Evolutionary conservation across 2,888 invertebrate species (phyloP).

Genomic region (Prosapia bicincta): DNA sequence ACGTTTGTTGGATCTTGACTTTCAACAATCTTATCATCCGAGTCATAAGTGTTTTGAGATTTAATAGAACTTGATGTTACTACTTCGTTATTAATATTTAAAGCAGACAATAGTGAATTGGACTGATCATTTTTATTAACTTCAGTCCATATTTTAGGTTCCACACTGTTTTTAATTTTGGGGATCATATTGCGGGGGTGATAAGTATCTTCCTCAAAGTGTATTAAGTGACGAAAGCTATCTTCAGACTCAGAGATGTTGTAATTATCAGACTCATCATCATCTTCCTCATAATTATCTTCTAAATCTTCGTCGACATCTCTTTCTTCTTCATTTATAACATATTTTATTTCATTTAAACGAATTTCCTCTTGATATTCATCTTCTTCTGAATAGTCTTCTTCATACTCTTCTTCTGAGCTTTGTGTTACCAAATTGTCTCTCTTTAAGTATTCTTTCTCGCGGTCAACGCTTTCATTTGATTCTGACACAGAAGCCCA

Average conservation of each 20-base stretch:
- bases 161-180: too few relatives aligned
- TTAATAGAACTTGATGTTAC: background rate
- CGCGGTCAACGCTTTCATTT: slow-evolving; percentile 23
- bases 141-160: too few relatives aligned
- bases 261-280: slow-evolving; percentile 20
- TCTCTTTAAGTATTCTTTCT: background rate
- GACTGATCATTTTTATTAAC: too few relatives aligned
- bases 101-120: too few relatives aligned
- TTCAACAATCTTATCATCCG: background rate
- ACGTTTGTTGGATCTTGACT: too few relatives aligned
- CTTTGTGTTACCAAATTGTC: slow-evolving; percentile 3
- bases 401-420: slow-evolving; percentile 40
- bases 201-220: slow-evolving; percentile 60
- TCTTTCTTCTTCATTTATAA: slow-evolving; percentile 44
- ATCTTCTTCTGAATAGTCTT: slow-evolving; percentile 33
- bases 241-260: slow-evolving; percentile 28
- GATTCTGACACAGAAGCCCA: background rate
- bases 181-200: slow-evolving; percentile 55
- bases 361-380: slow-evolving; percentile 35
- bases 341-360: slow-evolving; percentile 40
- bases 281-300: slow-evolving; percentile 32
- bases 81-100: background rate
- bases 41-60: background rate
- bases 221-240: slow-evolving; percentile 26
- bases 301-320: slow-evolving; percentile 43